These are phyloP conservation scores for Pipistrellus pygmaeus DNA, from an alignment of 2,797 vertebrate species.

Conservation along the genomic window DNA sequence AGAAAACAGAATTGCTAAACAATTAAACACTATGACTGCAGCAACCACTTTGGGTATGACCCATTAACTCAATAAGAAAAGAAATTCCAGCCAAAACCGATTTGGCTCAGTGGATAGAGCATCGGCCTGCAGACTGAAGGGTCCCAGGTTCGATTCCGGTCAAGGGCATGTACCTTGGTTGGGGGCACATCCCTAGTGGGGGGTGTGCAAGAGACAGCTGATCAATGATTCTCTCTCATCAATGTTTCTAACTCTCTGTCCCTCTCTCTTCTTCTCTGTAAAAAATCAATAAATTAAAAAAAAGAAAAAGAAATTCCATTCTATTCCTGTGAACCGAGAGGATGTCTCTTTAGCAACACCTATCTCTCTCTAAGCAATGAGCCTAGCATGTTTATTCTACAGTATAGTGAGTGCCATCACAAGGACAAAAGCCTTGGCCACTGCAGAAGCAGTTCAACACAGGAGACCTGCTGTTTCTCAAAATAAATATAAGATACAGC, in stretches of 20 bases:
- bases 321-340: neutral
- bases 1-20: neutral
- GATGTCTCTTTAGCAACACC: neutral
- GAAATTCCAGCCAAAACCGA: neutral
- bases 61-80: neutral
- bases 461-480: neutral
- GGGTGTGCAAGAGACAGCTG: too few species aligned
- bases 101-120: too few species aligned
- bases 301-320: neutral
- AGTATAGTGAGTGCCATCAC: too few species aligned
- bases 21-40: neutral
- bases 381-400: neutral
- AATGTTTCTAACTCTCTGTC: too few species aligned
- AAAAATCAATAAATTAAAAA: too few species aligned
- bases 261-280: too few species aligned
- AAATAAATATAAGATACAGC: neutral
- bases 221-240: too few species aligned
- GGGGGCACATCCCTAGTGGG: too few species aligned
- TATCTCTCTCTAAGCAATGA: neutral
- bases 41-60: neutral
- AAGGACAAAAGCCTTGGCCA: rapidly evolving
- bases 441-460: too few species aligned
- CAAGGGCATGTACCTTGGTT: too few species aligned
- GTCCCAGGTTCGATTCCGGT: too few species aligned
- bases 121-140: too few species aligned